A percentile compares a stretch with the other conserved stretches of the same genome.
Conservation (phyloP, 2,888 invertebrate species). For the Sphaerophoria rueppellii region DNA sequence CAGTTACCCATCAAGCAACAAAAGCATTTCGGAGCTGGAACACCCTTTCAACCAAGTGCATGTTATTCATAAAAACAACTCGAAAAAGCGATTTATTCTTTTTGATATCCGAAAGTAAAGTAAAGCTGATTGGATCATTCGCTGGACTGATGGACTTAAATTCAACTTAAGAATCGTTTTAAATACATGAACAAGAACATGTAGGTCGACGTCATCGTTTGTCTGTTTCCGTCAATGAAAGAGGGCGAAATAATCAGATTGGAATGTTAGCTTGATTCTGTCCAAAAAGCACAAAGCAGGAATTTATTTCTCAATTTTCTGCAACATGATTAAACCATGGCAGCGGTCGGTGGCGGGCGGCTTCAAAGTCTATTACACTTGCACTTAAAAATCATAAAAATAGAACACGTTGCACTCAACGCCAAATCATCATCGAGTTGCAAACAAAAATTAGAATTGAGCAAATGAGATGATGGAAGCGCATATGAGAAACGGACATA, state of each 20-base stretch:
- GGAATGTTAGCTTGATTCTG: constrained; percentile 6
- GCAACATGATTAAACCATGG: neutral
- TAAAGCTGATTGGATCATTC: constrained; percentile 20
- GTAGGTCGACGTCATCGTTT: constrained; percentile 5
- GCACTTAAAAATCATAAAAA: constrained; percentile 22
- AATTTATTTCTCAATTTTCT: neutral
- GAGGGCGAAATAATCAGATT: constrained; percentile 14
- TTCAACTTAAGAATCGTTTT: neutral
- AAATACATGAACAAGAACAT: neutral
- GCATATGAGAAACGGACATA: constrained; percentile 15
- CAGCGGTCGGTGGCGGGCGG: neutral
- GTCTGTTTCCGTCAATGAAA: constrained; percentile 24
- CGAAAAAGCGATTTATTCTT: constrained; percentile 26
- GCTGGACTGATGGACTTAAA: neutral
- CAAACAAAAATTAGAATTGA: constrained; percentile 58
- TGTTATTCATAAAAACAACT: neutral
- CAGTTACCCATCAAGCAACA: too few species aligned
- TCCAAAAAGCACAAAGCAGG: neutral
- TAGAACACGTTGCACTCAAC: constrained; percentile 37
- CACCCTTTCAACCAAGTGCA: neutral
- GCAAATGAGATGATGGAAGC: constrained; percentile 52
- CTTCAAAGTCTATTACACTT: constrained; percentile 20
- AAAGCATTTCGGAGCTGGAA: neutral
- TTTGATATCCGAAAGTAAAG: constrained; percentile 50
- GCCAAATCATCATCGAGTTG: constrained; percentile 54